Evolutionary conservation across 2,113 vertebrate genomes (phyloP).

Genomic region (Heterocephalus glaber): DNA sequence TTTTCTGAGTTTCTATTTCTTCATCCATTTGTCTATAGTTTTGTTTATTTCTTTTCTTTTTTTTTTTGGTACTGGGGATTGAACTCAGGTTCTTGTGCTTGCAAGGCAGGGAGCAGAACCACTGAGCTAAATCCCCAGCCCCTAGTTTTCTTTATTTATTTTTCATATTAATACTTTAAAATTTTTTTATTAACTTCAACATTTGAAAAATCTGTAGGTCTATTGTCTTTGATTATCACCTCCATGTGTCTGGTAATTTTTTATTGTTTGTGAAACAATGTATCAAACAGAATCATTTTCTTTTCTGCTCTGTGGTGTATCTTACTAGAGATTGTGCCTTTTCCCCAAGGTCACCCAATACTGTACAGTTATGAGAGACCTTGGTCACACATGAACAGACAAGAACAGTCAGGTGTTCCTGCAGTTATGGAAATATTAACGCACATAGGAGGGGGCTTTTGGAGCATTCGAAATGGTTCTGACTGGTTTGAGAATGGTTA

Average conservation of each 20-base stretch:
- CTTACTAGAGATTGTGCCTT: background rate
- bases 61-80: no score
- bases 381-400: background rate
- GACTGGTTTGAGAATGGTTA: background rate
- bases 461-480: background rate
- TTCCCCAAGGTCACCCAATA: background rate
- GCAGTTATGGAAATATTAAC: background rate
- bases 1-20: background rate
- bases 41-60: background rate
- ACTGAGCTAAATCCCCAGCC: no score
- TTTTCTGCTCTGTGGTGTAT: background rate
- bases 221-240: background rate
- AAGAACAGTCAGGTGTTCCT: background rate
- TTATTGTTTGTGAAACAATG: background rate
- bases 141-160: background rate
- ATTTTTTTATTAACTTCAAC: background rate
- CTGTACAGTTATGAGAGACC: background rate
- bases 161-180: background rate
- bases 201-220: background rate
- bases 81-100: no score
- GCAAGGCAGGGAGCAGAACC: no score
- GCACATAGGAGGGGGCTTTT: background rate
- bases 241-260: background rate
- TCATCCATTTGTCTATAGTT: background rate
- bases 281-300: no score